Base-by-base conservation (phyloP, 2,888 invertebrate species). In the Harmothoe impar region DNA sequence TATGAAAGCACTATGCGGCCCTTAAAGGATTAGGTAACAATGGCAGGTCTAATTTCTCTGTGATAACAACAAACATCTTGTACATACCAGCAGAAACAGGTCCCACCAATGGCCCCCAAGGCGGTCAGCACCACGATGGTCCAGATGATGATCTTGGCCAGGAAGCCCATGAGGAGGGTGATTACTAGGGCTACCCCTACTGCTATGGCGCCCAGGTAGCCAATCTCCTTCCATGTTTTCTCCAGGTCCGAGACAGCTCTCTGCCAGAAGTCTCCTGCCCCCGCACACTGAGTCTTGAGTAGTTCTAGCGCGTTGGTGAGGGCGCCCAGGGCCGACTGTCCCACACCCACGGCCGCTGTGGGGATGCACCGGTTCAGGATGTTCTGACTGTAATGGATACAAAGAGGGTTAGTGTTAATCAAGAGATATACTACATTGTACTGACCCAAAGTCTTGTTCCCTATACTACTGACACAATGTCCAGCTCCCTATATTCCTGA, bases 101-200 rank as follows among this genome's bases (percentile, higher is more conserved):
- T 97, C 62, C 96, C 97, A 23, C 95, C 96, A 51, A 97, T 93
- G 90, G 96, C 96, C 31, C 96, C 96, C 15, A 96, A 62, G 17
- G 96, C 95, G 15, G 96, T 96, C 20, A 96, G 96, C 77, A 96
- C 94, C 31, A 97, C 95, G 29, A 97, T 96, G n/a, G 97, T 93
- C 97, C 97, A 97, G 91, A 97, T 97, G 25, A 97, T 96, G 90
- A 97, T 94, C 89, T 96, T 97, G 31, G 97, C 97, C 91, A 97
- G 94, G 94, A 96, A 97, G 72, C 96, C 94, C 92, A 97, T 96
- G 43, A 97, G 95, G 25, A 97, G 93, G 90, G 97, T 95, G 89
- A 97, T 96, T 0, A 96, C 92, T 77, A 97, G 93, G 0, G 97
- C 97, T 90, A 97, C 95, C n/a, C 95, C 97, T 86, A 97, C 95